Base-by-base conservation (phyloP, 2,888 invertebrate genomes). In the Orthosia gothica region DNA sequence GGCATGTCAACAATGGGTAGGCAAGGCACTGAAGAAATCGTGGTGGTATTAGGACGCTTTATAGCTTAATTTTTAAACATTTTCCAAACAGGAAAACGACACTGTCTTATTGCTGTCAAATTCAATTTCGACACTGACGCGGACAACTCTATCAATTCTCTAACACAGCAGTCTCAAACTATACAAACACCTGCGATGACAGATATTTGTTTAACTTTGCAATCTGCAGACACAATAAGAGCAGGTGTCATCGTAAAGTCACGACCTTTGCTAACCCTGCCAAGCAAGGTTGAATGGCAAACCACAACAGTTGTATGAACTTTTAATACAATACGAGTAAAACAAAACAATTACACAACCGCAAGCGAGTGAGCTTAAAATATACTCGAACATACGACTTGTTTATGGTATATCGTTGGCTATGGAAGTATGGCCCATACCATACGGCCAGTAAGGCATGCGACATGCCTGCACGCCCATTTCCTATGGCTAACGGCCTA, bases 401-500 rank as follows among this genome's bases (percentile, higher is more conserved):
- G 50, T 32, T 59, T 74, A 77, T 79, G 74, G 69, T 63, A 67
- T 62, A 70, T 76, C 32, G 65, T 68, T 63, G 50, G 55, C 40
- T 72, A 59, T 69, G 66, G 62, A 49, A 59, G n/a, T 59, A 63
- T 71, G 49, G 57, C 9, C 55, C 23, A 66, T 61, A n/a, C 58
- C 63, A 58, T 55, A 72, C 20, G 70, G 70, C 26, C 40, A 49
- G 40, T 62, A 74, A 57, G 69, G 62, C 59, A 57, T 26, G 23
- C 79, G 69, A 82, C 91, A 90, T 91, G 89, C 92, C 89, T 77
- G 83, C 90, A 90, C 90, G 90, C 79, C 70, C 77, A 83, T 81
- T 91, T 89, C 88, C 91, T 90, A 90, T 68, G 86, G 72, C 86
- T 92, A 91, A 92, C 89, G 84, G 87, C 89, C 90, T 79, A 93